phyloP scores from a whole-genome alignment of 2,888 invertebrate genomes.

The Drosophila mimica region DNA sequence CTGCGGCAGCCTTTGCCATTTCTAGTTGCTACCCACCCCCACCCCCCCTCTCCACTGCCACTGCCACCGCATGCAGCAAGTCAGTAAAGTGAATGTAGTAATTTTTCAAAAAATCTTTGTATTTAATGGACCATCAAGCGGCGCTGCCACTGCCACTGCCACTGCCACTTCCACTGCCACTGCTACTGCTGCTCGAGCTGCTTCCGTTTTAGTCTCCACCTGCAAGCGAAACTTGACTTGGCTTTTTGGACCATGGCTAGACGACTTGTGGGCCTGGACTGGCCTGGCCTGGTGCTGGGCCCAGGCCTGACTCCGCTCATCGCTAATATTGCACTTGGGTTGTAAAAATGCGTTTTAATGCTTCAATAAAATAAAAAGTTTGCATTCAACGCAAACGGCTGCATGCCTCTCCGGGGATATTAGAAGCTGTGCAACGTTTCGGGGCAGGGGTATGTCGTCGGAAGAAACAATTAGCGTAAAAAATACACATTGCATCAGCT shows the following conservation, averaged over 20 bases:
- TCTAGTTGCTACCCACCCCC: conserved; percentile 55
- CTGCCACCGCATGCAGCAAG: conserved; percentile 13
- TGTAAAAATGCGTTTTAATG: conserved; percentile 83
- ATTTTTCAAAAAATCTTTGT: conserved; percentile 82
- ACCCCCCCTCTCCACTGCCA: neutral
- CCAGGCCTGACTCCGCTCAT: conserved; percentile 34
- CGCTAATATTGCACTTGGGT: conserved; percentile 78
- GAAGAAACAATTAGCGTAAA: conserved; percentile 84
- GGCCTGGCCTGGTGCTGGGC: conserved; percentile 1
- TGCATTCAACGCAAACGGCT: conserved; percentile 66
- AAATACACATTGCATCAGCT: conserved; percentile 66
- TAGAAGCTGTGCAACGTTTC: conserved; percentile 1
- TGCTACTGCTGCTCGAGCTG: neutral
- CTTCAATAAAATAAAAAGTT: conserved; percentile 83
- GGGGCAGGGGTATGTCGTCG: conserved; percentile 28
- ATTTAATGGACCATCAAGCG: conserved; percentile 82
- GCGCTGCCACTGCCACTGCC: conserved; percentile 23
- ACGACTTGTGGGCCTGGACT: neutral
- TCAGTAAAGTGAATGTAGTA: conserved; percentile 71
- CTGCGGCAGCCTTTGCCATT: conserved; percentile 68
- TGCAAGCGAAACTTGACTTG: conserved; percentile 25
- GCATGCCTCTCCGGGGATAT: neutral
- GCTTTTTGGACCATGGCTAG: conserved; percentile 52
- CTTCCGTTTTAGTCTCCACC: conserved; percentile 11
- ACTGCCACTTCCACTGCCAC: conserved; percentile 3